Base-by-base conservation (phyloP, 2,797 vertebrate genomes). In the Myiotriccus ornatus region DNA sequence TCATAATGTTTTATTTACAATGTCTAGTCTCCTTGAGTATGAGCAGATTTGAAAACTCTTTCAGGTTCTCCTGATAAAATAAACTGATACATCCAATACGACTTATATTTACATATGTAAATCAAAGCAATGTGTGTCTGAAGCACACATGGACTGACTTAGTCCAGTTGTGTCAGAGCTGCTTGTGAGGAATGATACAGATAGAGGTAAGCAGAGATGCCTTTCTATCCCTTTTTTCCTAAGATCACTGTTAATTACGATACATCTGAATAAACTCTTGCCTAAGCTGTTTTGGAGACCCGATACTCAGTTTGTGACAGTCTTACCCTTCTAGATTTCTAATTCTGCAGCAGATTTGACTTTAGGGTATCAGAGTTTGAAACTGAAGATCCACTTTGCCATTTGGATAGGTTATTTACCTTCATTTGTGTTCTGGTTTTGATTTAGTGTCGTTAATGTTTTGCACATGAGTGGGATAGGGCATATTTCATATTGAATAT, bases 101-200 rank as follows among this genome's bases (percentile, higher is more conserved):
- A 89, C 87, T 95, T 94, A 47, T 89, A 89, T 94, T 97, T 94
- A 91, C 67, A 12, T 84, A 88, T 89, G 78, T 93, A 93, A 94
- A 97, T 96, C 76, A 93, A 96, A 92, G 41, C 87, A 92, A 4
- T 85, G 19, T 95, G 94, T 91, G 52, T 70, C 70, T 93, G 60
- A 94, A 53, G 76, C 73, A 95, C 87, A 92, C 41, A 55, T 81
- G 87, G 83, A 70, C 8, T 93, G 73, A 88, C 44, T 80, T 79
- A 84, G 43, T 75, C 46, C 87, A 75, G 32, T 50, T 85, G 46
- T 78, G 85, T 71, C 52, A 59, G 82, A 74, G 41, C 49, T 75
- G 55, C 3, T 76, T 94, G 53, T 55, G 37, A 75, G 55, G 47
- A 84, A 14, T 90, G 41, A 49, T 41, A 41, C 41, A 41, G 41